These are phyloP conservation scores for Argya squamiceps DNA, from an alignment of 2,797 vertebrate genomes.

Conservation along the genomic window DNA sequence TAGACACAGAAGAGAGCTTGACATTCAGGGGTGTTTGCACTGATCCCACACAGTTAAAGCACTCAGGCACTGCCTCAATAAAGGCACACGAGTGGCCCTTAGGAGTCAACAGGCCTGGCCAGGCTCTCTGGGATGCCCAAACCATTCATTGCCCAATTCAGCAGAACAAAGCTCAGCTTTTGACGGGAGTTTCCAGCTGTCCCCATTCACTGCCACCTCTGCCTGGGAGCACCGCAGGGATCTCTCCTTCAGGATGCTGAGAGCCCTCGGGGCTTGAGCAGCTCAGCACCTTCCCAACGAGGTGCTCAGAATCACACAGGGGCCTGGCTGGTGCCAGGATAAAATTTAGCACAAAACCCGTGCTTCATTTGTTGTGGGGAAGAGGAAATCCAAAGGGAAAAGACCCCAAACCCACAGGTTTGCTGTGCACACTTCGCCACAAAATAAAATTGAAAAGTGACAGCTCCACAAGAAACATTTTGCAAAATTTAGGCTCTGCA, in stretches of 20 bases:
- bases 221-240: not conserved
- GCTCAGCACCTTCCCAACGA: not conserved
- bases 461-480: not conserved
- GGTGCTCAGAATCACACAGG: not conserved
- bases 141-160: not conserved
- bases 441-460: accelerated
- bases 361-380: too few relatives aligned
- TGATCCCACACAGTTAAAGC: not conserved
- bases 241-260: not conserved
- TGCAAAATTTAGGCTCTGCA: not conserved
- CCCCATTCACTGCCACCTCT: not conserved
- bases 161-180: not conserved
- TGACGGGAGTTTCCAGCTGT: accelerated
- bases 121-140: not conserved
- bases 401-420: not conserved
- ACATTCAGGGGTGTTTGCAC: not conserved
- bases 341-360: too few relatives aligned
- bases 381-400: not conserved
- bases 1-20: not conserved
- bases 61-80: not conserved
- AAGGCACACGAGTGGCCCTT: not conserved
- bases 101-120: not conserved
- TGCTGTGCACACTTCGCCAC: accelerated
- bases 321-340: too few relatives aligned
- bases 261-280: not conserved